Percentiles rank a stretch among this genome's conserved stretches.
Conservation (phyloP, 53 echinoderm and acorn worm species). For the Paelopatides confundens region DNA sequence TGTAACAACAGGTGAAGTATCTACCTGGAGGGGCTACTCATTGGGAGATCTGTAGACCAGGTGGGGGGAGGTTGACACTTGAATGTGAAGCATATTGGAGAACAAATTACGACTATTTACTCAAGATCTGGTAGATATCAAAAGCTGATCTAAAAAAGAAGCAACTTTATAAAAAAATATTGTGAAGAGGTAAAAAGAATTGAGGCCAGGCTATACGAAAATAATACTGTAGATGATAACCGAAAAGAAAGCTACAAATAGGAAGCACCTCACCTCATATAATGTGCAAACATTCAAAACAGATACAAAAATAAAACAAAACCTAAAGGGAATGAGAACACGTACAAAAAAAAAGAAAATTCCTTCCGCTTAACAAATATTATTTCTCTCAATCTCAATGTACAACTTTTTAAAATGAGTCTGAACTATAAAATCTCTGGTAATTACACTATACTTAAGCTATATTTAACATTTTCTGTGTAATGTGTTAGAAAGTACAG, state of each 20-base stretch:
- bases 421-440: background rate
- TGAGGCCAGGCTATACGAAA: conserved; percentile 3
- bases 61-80: no score
- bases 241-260: conserved; percentile 23
- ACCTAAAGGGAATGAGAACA: background rate
- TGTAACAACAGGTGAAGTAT: no score
- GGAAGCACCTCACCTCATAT: conserved; percentile 9
- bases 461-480: no score
- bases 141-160: no score
- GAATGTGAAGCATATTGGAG: no score
- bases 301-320: background rate
- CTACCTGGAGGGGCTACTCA: no score
- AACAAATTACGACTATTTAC: no score
- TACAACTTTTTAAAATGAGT: conserved; percentile 11
- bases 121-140: no score
- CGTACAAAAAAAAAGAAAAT: background rate
- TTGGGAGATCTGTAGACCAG: no score
- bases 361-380: conserved; percentile 1
- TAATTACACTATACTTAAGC: background rate
- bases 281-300: background rate
- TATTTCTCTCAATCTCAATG: background rate
- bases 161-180: no score
- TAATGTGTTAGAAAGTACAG: no score
- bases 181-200: background rate
- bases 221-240: conserved; percentile 26